Base-by-base conservation (phyloP, 2,888 invertebrate species). In the Proisotoma minuta region DNA sequence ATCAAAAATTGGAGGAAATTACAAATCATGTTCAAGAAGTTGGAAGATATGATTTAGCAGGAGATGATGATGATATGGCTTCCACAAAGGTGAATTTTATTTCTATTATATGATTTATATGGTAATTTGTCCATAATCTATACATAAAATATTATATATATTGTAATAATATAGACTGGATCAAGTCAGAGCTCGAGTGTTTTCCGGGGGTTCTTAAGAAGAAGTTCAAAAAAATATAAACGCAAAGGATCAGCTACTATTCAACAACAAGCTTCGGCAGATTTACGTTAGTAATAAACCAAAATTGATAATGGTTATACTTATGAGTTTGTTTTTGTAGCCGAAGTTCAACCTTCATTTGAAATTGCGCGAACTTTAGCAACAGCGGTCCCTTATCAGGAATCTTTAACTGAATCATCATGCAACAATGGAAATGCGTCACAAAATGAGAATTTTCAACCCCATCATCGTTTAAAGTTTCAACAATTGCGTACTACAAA, bases 131-230 rank as follows among this genome's bases (percentile, higher is more conserved):
- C 5, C 57, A 60, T 39, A 40, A 5, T 47, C n/a, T n/a, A 18
- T 47, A 18, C 48, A 43, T 57, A 50, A 40, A 62, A 51, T 66
- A 66, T 60, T 67, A 8, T 8, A 34, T 34, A 34, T 10, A 8
- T 10, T 34, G 8, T 10, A 10, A 10, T 43, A 4, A 75, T 77
- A 39, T 72, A 85, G 84, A 85, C 85, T 78, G 84, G 85, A 66
- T 88, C 87, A 1, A 87, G 87, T 76, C 82, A 85, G 72, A 86
- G 87, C 2, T 85, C 86, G 2, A 83, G 84, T 69, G 80, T 86
- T 59, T 83, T 87, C 59, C 84, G 85, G 27, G 83, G 85, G 72
- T 83, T 87, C 76, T 80, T 86, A 52, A 79, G 84, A 34, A 80
- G 84, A 63, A 74, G 74, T 57, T 74, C 74, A 2, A 72, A 73